phyloP scores from a whole-genome alignment of 2,888 invertebrate genomes.

The Crematogaster levior region DNA sequence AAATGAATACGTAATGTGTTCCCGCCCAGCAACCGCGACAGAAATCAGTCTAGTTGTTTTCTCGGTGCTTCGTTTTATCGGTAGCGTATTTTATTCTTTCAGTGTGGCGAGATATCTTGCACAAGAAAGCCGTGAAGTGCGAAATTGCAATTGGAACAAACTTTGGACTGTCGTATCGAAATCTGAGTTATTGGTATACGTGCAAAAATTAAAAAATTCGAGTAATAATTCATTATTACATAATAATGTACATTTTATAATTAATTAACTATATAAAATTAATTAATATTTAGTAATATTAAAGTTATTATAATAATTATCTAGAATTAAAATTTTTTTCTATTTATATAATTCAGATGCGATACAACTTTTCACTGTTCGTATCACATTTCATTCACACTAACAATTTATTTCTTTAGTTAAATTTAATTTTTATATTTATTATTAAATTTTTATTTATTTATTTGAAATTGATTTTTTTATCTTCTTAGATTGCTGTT shows the following conservation, averaged over 20 bases:
- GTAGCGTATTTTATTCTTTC: conserved; percentile 4
- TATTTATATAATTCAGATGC: not conserved
- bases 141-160: not conserved
- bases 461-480: not conserved
- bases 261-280: not conserved
- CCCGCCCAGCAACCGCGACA: conserved; percentile 28
- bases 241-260: not conserved
- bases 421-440: too few species aligned
- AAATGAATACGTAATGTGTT: conserved; percentile 83
- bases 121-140: not conserved
- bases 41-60: conserved; percentile 60
- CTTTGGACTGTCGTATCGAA: not conserved
- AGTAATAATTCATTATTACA: not conserved
- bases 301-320: not conserved
- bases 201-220: not conserved
- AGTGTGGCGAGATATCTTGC: not conserved
- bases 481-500: not conserved
- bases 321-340: not conserved
- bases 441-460: too few species aligned
- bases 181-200: not conserved
- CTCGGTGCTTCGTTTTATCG: conserved; percentile 38
- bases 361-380: not conserved
- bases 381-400: not conserved
- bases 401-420: too few species aligned
- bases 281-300: not conserved